Conservation (phyloP, 2,113 vertebrate genomes). For the Hippocampus zosterae region DNA sequence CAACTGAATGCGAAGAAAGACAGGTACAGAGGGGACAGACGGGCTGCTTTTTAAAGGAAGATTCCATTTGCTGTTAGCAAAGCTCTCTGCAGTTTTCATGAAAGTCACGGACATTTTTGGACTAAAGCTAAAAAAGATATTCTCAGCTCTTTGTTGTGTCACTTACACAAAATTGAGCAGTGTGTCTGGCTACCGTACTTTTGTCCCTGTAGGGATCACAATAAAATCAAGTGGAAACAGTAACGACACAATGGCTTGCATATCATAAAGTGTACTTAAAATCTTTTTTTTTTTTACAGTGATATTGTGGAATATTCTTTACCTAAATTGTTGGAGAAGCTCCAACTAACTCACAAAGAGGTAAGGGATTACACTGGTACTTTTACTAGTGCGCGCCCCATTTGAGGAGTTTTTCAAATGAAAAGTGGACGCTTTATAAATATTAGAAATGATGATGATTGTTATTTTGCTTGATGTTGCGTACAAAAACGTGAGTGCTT, state of each 20-base stretch:
- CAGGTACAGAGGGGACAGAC: conserved; percentile 44
- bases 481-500: no score
- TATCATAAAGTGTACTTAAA: neutral
- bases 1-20: conserved; percentile 68
- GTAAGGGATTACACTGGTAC: conserved; percentile 44
- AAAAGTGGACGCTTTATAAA: no score
- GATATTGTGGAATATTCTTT: conserved; percentile 73
- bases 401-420: neutral
- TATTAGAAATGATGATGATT: no score
- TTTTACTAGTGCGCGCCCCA: neutral
- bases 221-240: neutral
- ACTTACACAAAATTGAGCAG: neutral
- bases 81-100: neutral
- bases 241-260: neutral
- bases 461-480: no score
- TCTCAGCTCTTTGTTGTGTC: neutral
- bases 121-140: neutral
- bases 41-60: neutral
- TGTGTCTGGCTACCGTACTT: neutral
- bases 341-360: conserved; percentile 69
- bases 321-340: conserved; percentile 62
- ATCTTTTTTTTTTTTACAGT: conserved; percentile 42
- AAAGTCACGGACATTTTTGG: neutral
- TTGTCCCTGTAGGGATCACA: neutral
- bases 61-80: neutral